These are phyloP conservation scores for Lysiphlebus fabarum DNA, from an alignment of 1,140 invertebrate species.

Conservation along the genomic window DNA sequence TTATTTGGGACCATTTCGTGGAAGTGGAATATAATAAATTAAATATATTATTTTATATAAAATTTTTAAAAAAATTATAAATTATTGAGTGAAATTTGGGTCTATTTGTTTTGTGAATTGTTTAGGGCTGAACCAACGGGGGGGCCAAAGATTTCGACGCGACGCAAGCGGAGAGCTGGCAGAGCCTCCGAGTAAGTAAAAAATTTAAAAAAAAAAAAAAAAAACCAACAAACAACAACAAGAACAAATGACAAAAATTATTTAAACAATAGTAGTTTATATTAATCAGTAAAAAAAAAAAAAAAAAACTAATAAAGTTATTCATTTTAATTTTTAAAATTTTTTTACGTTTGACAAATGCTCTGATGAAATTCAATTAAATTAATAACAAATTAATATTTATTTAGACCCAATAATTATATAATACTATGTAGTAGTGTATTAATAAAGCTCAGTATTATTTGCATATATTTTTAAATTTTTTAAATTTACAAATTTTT, in stretches of 20 bases:
- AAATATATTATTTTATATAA: neutral
- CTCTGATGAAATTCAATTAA: neutral
- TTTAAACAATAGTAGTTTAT: neutral
- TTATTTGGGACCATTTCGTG: no score
- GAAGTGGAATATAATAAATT: neutral
- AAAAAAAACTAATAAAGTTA: no score
- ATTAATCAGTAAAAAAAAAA: no score
- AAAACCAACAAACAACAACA: slow-evolving; percentile 28
- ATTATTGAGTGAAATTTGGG: neutral
- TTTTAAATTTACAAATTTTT: no score
- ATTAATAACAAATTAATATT: neutral
- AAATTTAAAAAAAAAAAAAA: slow-evolving; percentile 33
- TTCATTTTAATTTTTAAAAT: no score
- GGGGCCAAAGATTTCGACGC: slow-evolving; percentile 56
- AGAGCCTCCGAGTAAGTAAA: slow-evolving; percentile 57
- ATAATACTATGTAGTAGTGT: no score
- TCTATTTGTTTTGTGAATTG: slow-evolving; percentile 52
- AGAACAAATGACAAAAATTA: slow-evolving; percentile 19
- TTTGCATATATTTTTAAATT: no score
- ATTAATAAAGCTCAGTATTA: no score
- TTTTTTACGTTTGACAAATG: neutral
- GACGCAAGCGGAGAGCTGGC: slow-evolving; percentile 55
- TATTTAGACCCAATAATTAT: no score
- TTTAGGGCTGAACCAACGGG: slow-evolving; percentile 57
- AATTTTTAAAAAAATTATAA: neutral